Percentiles rank a stretch among this genome's conserved stretches.
These are phyloP conservation scores for Gopherus flavomarginatus DNA, from an alignment of 2,113 vertebrate species.

Conservation along the genomic window DNA sequence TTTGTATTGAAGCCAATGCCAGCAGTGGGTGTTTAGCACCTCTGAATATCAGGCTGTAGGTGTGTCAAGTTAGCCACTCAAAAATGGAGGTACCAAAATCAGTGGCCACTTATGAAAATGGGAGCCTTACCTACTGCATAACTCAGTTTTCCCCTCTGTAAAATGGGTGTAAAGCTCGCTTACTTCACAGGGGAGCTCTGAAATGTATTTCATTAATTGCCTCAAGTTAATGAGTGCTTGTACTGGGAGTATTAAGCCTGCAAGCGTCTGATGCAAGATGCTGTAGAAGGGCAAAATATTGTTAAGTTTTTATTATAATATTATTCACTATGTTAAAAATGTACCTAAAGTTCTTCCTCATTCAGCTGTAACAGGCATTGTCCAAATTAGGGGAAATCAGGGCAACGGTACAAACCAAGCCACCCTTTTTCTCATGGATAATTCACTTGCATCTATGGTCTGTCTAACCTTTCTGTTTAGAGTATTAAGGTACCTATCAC, in stretches of 20 bases:
- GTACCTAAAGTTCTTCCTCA: neutral
- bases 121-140: neutral
- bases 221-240: neutral
- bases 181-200: neutral
- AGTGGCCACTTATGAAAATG: neutral
- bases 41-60: neutral
- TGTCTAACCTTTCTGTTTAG: neutral
- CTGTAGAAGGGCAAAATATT: neutral
- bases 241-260: neutral
- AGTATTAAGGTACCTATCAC: neutral
- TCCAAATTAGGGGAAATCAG: neutral
- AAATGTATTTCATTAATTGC: neutral
- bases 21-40: neutral
- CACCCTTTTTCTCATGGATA: neutral
- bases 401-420: neutral
- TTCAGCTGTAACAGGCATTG: neutral
- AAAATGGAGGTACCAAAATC: neutral
- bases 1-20: neutral
- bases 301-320: neutral
- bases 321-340: neutral
- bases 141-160: neutral
- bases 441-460: neutral
- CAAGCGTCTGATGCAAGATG: neutral
- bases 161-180: neutral
- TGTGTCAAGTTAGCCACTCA: neutral